phyloP scores from a whole-genome alignment of 2,113 vertebrate genomes.

The Strix aluco region DNA sequence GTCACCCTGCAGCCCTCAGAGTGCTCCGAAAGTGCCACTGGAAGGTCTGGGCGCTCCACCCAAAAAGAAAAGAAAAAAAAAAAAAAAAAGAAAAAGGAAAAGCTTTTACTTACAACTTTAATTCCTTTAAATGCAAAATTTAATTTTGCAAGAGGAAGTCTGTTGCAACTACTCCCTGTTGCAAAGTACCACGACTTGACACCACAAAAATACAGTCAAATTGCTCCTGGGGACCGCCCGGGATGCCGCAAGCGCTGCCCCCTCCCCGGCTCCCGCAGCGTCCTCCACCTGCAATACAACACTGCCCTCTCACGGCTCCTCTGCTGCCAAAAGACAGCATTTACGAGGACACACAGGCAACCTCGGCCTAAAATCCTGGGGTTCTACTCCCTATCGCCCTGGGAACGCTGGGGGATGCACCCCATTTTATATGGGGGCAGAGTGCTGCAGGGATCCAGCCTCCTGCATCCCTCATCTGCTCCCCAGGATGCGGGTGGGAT shows the following conservation, averaged over 20 bases:
- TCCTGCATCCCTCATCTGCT: rapidly evolving
- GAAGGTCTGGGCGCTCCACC: background rate
- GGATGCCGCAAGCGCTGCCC: background rate
- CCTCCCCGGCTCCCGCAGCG: background rate
- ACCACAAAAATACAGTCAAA: background rate
- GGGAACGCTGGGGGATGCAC: rapidly evolving
- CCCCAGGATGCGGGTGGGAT: background rate
- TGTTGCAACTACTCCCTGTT: background rate
- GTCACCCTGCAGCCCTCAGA: background rate
- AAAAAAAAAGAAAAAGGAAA: background rate
- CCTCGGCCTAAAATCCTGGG: rapidly evolving
- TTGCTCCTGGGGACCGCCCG: background rate
- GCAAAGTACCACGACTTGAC: background rate
- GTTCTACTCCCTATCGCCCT: rapidly evolving
- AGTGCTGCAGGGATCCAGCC: background rate
- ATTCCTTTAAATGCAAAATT: background rate
- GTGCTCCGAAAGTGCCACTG: background rate
- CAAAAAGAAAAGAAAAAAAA: background rate
- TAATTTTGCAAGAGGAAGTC: background rate
- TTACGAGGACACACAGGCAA: rapidly evolving
- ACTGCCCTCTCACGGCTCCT: slow-evolving; percentile 68
- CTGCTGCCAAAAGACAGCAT: rapidly evolving
- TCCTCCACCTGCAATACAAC: slow-evolving; percentile 34
- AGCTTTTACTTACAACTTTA: background rate
- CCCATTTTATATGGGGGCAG: rapidly evolving